Evolutionary conservation across 2,113 vertebrate genomes (phyloP).

Genomic region (Melanotaenia duboulayi): DNA sequence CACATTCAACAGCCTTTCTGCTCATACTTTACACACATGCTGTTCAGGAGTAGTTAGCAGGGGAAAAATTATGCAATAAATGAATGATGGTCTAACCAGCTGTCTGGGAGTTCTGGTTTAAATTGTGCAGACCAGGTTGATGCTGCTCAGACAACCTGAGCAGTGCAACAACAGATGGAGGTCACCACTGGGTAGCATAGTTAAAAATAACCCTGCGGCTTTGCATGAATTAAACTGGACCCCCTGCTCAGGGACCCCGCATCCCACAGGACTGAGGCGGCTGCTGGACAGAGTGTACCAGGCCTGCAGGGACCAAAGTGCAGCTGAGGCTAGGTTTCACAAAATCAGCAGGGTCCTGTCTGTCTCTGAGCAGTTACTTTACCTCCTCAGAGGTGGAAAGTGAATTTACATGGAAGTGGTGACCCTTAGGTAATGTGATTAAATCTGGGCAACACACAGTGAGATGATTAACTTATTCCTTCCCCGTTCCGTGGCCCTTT

Average conservation of each 20-base stretch:
- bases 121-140: constrained; percentile 41
- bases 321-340: constrained; percentile 49
- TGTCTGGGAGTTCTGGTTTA: constrained; percentile 56
- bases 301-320: constrained; percentile 19
- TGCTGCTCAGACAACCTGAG: constrained; percentile 61
- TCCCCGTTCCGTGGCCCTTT: constrained; percentile 64
- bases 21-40: constrained; percentile 43
- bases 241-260: constrained; percentile 38
- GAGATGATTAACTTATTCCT: constrained; percentile 83
- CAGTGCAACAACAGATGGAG: constrained; percentile 64
- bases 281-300: constrained; percentile 35
- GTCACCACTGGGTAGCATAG: constrained; percentile 53
- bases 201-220: constrained; percentile 67
- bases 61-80: constrained; percentile 40
- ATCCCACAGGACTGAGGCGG: constrained; percentile 46
- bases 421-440: constrained; percentile 75
- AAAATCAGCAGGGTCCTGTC: constrained; percentile 31
- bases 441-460: constrained; percentile 70
- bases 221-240: constrained; percentile 56
- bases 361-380: constrained; percentile 32
- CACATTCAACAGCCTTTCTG: constrained; percentile 21
- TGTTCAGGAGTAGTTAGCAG: constrained; percentile 41
- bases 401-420: constrained; percentile 72
- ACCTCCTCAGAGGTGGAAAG: constrained; percentile 46
- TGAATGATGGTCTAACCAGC: constrained; percentile 67